Conservation (phyloP, 2,888 invertebrate genomes). For the Crepidodera aurea region DNA sequence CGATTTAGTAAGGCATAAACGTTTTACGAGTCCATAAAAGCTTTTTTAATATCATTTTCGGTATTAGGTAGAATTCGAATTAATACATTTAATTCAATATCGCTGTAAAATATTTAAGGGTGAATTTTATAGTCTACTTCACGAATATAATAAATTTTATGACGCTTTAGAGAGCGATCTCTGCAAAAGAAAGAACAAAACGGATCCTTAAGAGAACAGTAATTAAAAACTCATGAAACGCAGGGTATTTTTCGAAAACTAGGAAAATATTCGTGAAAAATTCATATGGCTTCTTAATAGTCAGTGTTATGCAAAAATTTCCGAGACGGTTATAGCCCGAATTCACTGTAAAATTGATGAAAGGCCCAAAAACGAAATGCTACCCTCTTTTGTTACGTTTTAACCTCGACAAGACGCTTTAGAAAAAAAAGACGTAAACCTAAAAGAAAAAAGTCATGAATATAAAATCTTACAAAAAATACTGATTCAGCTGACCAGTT, state of each 20-base stretch:
- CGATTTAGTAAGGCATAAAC: conserved; percentile 20
- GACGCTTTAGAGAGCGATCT: conserved; percentile 17
- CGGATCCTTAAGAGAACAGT: conserved; percentile 17
- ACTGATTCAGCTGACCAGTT: conserved; percentile 3
- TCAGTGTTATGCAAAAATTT: not conserved
- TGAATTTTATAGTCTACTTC: conserved; percentile 24
- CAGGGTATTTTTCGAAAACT: conserved; percentile 9
- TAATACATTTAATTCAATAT: conserved; percentile 22
- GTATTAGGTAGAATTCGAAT: conserved; percentile 24
- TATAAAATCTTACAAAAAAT: conserved; percentile 6
- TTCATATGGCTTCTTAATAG: conserved; percentile 4
- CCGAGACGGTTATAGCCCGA: not conserved
- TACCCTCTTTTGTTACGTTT: not conserved
- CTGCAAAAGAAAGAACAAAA: conserved; percentile 16
- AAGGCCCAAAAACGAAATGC: not conserved
- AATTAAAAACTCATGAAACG: conserved; percentile 17
- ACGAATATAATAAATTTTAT: conserved; percentile 25
- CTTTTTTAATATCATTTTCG: conserved; percentile 18
- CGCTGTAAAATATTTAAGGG: conserved; percentile 23
- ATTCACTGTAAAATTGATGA: conserved; percentile 18
- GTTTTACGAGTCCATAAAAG: conserved; percentile 22
- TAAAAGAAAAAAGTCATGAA: conserved; percentile 9
- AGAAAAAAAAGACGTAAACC: conserved; percentile 1
- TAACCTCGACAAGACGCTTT: conserved; percentile 3
- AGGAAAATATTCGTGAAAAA: conserved; percentile 5